phyloP scores from a whole-genome alignment of 2,888 invertebrate species.

The Agelastica alni region DNA sequence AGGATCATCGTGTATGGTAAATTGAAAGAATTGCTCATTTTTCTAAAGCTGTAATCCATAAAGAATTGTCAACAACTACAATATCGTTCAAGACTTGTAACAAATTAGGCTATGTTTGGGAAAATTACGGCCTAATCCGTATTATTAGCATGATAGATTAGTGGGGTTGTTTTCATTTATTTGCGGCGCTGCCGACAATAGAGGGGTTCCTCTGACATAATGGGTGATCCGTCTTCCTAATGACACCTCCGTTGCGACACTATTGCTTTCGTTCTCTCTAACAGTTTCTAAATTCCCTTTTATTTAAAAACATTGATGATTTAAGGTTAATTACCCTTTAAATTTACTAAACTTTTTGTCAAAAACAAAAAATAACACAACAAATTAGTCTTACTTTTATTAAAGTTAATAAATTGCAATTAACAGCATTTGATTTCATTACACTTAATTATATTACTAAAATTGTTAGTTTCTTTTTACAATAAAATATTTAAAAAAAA shows the following conservation, averaged over 20 bases:
- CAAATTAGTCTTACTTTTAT: too few relatives aligned
- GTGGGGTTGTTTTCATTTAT: conserved; percentile 41
- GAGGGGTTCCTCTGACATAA: conserved; percentile 45
- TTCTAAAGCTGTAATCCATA: not conserved
- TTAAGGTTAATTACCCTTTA: conserved; percentile 27
- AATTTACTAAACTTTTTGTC: conserved; percentile 1
- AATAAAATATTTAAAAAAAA: too few relatives aligned
- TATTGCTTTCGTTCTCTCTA: not conserved
- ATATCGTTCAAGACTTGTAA: conserved; percentile 7
- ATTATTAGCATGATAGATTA: conserved; percentile 53
- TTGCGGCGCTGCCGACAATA: conserved; percentile 43
- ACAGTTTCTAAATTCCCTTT: conserved; percentile 16
- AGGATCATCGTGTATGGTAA: too few relatives aligned
- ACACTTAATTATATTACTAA: too few relatives aligned
- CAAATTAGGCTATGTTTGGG: conserved; percentile 25
- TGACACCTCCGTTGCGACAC: conserved; percentile 41
- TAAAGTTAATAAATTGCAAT: too few relatives aligned
- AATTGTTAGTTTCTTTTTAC: too few relatives aligned
- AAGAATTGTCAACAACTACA: conserved; percentile 5
- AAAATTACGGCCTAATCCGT: conserved; percentile 31
- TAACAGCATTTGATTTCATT: too few relatives aligned
- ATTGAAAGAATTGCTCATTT: too few relatives aligned
- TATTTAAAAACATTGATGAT: conserved; percentile 14
- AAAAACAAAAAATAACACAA: too few relatives aligned
- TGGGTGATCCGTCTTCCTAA: conserved; percentile 52